Percentiles rank a stretch among this genome's conserved stretches.
Evolutionary conservation across 2,888 invertebrate genomes (phyloP).

Genomic region (Drosophila mimetica): DNA sequence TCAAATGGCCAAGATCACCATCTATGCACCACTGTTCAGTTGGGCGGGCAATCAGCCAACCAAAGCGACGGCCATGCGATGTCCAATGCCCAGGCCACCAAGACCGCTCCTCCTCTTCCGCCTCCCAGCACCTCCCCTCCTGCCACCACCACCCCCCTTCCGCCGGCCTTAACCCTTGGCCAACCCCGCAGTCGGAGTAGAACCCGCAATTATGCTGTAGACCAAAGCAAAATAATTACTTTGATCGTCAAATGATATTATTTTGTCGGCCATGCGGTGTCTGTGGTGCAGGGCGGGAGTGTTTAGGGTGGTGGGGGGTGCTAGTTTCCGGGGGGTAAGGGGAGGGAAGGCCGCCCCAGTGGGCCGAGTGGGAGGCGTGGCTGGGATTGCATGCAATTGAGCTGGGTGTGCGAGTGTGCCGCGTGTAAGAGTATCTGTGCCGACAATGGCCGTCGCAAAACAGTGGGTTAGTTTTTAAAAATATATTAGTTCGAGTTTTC

Average conservation of each 20-base stretch:
- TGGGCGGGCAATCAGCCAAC: slow-evolving; percentile 63
- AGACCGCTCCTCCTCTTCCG: slow-evolving; percentile 38
- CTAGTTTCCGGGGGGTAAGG: slow-evolving; percentile 19
- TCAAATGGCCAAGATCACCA: slow-evolving; percentile 2
- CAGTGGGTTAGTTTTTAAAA: slow-evolving; percentile 19
- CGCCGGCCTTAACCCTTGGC: slow-evolving; percentile 3
- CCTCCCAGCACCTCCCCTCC: slow-evolving; percentile 4
- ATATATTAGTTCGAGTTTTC: too few relatives aligned
- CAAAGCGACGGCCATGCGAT: slow-evolving; percentile 69
- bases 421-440: slow-evolving; percentile 16
- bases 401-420: slow-evolving; percentile 40
- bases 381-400: slow-evolving; percentile 67
- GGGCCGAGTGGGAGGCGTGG: slow-evolving; percentile 51
- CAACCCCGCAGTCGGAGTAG: slow-evolving; percentile 43
- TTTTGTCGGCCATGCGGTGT: slow-evolving; percentile 67
- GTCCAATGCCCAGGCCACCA: slow-evolving; percentile 46
- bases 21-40: slow-evolving; percentile 41
- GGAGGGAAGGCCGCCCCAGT: slow-evolving; percentile 45
- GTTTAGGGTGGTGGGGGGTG: slow-evolving; percentile 3
- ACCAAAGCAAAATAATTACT: slow-evolving; percentile 80
- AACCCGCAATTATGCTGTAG: slow-evolving; percentile 78
- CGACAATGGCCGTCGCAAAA: slow-evolving; percentile 61
- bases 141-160: slow-evolving; percentile 2
- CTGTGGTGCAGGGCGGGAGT: slow-evolving; percentile 15
- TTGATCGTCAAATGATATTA: slow-evolving; percentile 80